Percentiles rank a stretch among this genome's conserved stretches.
Conservation (phyloP, 2,113 vertebrate genomes). For the Pampusana beccarii region DNA sequence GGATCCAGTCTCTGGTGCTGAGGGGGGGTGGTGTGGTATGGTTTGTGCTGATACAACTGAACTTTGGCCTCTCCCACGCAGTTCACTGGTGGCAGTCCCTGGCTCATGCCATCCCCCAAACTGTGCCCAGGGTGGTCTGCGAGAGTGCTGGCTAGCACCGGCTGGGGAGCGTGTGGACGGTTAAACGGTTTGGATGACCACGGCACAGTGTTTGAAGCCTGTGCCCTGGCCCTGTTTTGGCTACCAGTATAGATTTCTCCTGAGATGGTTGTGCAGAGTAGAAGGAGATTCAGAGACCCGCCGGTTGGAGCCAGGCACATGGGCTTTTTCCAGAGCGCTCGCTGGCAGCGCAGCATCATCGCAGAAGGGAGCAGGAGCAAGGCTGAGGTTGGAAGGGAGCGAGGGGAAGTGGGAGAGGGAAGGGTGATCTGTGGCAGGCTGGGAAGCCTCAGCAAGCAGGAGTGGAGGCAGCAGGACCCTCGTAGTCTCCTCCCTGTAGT, state of each 20-base stretch:
- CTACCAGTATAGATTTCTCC: not conserved
- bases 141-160: not conserved
- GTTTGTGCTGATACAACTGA: not conserved
- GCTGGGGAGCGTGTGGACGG: not conserved
- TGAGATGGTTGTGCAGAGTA: not conserved
- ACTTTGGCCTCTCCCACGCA: not conserved
- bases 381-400: not conserved
- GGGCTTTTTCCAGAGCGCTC: not conserved
- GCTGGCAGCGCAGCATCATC: not conserved
- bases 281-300: not conserved
- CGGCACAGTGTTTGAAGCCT: not conserved
- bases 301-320: fast-evolving
- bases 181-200: not conserved
- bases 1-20: not conserved
- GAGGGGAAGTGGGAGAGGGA: not conserved
- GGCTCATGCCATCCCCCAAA: not conserved
- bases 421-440: not conserved
- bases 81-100: not conserved
- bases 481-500: not conserved
- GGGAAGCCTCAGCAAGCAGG: not conserved
- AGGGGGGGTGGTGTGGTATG: not conserved
- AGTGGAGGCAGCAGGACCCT: not conserved
- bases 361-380: not conserved
- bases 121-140: not conserved
- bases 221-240: not conserved